These are phyloP conservation scores for Caenorhabditis latens DNA, from an alignment of 1,140 invertebrate species.

Conservation along the genomic window DNA sequence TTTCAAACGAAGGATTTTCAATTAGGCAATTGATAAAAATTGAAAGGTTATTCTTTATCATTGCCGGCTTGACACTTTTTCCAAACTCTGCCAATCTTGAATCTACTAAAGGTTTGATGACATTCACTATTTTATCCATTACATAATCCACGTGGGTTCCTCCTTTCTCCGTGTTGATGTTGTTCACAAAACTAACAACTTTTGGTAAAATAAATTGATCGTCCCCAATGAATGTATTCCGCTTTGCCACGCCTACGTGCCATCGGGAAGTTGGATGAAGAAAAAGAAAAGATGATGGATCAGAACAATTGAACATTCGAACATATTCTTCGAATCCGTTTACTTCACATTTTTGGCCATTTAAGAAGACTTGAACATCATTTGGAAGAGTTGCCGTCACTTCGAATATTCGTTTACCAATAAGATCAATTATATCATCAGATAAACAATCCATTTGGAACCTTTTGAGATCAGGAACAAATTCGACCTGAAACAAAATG, in stretches of 20 bases:
- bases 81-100: conserved; percentile 84
- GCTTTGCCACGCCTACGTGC: conserved; percentile 84
- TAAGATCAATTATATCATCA: conserved; percentile 89
- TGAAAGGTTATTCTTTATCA: conserved; percentile 95
- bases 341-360: conserved; percentile 87
- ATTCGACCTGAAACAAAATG: conserved; percentile 83
- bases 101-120: conserved; percentile 89
- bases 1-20: conserved; percentile 98
- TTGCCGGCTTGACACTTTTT: conserved; percentile 86
- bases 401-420: conserved; percentile 93
- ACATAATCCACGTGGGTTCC: conserved; percentile 96
- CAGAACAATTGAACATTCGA: conserved; percentile 77
- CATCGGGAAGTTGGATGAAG: conserved; percentile 48
- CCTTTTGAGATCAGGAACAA: conserved; percentile 14
- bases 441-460: conserved; percentile 82
- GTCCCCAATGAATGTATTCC: conserved; percentile 90
- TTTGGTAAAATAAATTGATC: conserved; percentile 87
- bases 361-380: conserved; percentile 89
- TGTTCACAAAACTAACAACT: conserved; percentile 97
- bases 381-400: conserved; percentile 87
- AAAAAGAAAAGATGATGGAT: conserved; percentile 82
- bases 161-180: conserved; percentile 97
- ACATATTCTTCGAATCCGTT: conserved; percentile 72
- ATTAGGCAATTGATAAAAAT: conserved; percentile 96
- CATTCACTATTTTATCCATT: conserved; percentile 87